These are phyloP conservation scores for Phocoena sinus DNA, from an alignment of 2,113 vertebrate genomes.

Conservation along the genomic window DNA sequence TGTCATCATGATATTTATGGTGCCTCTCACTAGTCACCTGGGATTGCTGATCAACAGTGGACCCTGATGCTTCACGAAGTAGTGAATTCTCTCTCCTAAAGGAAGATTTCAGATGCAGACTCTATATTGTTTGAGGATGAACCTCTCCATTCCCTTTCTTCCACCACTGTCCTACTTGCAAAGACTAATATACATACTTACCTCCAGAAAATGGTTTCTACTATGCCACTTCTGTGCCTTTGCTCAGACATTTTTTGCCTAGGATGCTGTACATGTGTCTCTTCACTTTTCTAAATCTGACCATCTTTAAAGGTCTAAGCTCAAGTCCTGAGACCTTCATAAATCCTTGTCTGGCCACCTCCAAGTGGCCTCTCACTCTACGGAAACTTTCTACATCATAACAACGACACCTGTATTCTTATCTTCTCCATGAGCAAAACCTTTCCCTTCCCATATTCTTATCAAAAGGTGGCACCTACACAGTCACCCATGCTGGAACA, in stretches of 20 bases:
- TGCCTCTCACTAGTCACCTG: not conserved
- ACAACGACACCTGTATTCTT: not conserved
- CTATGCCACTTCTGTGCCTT: not conserved
- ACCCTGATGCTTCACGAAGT: not conserved
- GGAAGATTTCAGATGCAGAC: not conserved
- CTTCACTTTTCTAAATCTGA: not conserved
- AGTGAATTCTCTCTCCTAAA: not conserved
- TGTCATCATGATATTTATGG: not conserved
- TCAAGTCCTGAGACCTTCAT: not conserved
- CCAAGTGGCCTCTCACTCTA: not conserved
- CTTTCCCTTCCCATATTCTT: not conserved
- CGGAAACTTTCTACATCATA: not conserved
- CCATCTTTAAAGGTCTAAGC: not conserved
- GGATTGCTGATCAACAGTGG: not conserved
- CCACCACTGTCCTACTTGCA: not conserved
- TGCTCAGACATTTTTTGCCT: not conserved
- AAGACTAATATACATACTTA: not conserved
- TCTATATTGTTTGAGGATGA: not conserved
- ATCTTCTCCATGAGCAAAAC: not conserved
- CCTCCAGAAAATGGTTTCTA: not conserved
- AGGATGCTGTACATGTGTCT: not conserved
- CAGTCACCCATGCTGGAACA: not conserved
- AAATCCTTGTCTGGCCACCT: not conserved
- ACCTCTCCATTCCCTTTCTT: not conserved
- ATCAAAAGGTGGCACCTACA: no score